Percentiles rank a stretch among this genome's conserved stretches.
Evolutionary conservation across 1,140 invertebrate genomes (phyloP).

Genomic region (Pogonus chalceus): DNA sequence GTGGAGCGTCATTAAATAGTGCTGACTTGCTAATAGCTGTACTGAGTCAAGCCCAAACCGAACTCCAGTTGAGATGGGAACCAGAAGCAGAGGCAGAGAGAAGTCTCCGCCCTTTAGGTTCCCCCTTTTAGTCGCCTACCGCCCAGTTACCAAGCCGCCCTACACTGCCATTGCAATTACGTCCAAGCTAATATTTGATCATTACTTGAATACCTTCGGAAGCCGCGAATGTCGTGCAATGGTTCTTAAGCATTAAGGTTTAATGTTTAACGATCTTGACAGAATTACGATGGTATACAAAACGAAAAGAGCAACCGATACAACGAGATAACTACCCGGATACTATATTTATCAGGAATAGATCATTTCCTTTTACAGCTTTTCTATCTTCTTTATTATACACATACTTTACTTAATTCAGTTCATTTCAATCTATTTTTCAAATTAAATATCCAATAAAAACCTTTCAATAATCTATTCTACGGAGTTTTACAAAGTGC

Average conservation of each 20-base stretch:
- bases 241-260: background rate
- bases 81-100: background rate
- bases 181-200: conserved; percentile 6
- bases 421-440: too few relatives aligned
- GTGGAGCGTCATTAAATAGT: conserved; percentile 7
- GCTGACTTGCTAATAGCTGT: conserved; percentile 4
- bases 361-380: too few relatives aligned
- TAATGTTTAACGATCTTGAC: background rate
- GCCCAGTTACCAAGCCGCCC: background rate
- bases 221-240: background rate
- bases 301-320: background rate
- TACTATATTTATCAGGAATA: too few relatives aligned
- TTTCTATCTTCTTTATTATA: too few relatives aligned
- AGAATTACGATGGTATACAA: background rate
- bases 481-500: too few relatives aligned
- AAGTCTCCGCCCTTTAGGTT: background rate
- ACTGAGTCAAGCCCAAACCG: background rate
- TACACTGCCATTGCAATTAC: conserved; percentile 3
- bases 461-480: too few relatives aligned
- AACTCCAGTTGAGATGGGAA: too few relatives aligned
- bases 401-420: too few relatives aligned
- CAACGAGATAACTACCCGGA: too few relatives aligned
- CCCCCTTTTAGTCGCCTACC: background rate
- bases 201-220: background rate
- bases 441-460: too few relatives aligned